A percentile compares a stretch with the other conserved stretches of the same genome.
These are phyloP conservation scores for Cyclargus thomasi DNA, from an alignment of 1,140 invertebrate genomes.

Conservation along the genomic window DNA sequence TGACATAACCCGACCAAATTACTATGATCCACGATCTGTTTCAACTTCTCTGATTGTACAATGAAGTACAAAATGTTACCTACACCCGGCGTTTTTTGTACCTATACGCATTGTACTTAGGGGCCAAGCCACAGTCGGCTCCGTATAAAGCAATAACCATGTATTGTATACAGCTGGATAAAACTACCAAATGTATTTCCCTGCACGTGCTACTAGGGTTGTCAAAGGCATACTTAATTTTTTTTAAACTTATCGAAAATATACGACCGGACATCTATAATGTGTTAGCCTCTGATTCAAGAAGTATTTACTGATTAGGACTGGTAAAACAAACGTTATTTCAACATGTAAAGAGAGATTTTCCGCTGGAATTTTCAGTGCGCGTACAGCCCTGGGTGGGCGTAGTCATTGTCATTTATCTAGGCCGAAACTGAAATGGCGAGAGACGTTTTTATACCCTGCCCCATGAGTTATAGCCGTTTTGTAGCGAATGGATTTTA, in stretches of 20 bases:
- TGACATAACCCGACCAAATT: no score
- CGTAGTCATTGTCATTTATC: conserved; percentile 41
- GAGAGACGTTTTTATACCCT: conserved; percentile 47
- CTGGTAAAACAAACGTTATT: neutral
- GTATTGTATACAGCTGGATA: conserved; percentile 3
- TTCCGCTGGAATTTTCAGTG: conserved; percentile 18
- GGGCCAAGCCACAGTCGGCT: no score
- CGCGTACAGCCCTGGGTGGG: conserved; percentile 14
- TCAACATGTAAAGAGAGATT: neutral
- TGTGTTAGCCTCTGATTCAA: neutral
- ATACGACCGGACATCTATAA: neutral
- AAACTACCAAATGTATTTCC: neutral
- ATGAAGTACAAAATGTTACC: no score
- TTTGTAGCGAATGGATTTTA: conserved; percentile 31
- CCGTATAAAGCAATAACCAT: neutral
- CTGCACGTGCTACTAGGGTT: neutral
- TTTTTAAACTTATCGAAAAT: neutral
- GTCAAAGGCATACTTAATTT: neutral
- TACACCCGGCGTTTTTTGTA: no score
- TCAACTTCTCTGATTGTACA: no score
- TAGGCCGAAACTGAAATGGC: conserved; percentile 36
- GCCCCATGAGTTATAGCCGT: conserved; percentile 39
- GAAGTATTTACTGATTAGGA: no score
- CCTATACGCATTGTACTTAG: no score
- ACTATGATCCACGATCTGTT: no score